These are phyloP conservation scores for Agonopterix subpropinquella DNA, from an alignment of 2,888 invertebrate species.

Conservation along the genomic window DNA sequence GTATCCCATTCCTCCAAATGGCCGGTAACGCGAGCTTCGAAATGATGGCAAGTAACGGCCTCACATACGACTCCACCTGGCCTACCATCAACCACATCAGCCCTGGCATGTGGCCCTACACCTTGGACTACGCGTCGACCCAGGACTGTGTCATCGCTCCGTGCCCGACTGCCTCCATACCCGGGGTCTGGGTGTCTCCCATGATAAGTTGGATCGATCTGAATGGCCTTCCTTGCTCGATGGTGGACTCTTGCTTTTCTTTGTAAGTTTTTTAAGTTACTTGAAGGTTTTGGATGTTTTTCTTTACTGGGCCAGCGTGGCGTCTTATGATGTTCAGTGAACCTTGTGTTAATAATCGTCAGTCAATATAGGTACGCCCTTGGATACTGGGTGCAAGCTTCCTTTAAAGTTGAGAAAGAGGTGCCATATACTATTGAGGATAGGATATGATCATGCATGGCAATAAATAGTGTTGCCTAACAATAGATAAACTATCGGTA, in stretches of 20 bases:
- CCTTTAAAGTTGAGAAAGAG: too few species aligned
- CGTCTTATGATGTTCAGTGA: too few species aligned
- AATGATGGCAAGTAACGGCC: constrained; percentile 63
- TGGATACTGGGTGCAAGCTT: too few species aligned
- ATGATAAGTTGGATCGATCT: constrained; percentile 74
- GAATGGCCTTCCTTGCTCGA: constrained; percentile 65
- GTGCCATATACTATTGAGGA: too few species aligned
- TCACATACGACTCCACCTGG: constrained; percentile 79
- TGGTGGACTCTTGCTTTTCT: constrained; percentile 70
- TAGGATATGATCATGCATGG: too few species aligned
- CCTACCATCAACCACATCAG: constrained; percentile 52
- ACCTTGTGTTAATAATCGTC: too few species aligned
- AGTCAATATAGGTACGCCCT: too few species aligned
- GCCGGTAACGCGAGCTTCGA: constrained; percentile 74
- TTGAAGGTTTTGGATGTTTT: too few species aligned
- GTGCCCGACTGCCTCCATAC: constrained; percentile 75
- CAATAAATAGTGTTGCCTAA: too few species aligned
- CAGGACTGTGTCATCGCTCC: constrained; percentile 74
- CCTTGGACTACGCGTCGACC: constrained; percentile 74
- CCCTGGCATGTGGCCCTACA: constrained; percentile 80
- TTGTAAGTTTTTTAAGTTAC: constrained; percentile 42
- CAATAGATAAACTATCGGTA: too few species aligned
- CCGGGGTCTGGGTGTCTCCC: constrained; percentile 80
- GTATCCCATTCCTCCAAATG: constrained; percentile 75
- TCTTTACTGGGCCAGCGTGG: too few species aligned